phyloP scores from a whole-genome alignment of 2,888 invertebrate species.

The Suillia variegata region DNA sequence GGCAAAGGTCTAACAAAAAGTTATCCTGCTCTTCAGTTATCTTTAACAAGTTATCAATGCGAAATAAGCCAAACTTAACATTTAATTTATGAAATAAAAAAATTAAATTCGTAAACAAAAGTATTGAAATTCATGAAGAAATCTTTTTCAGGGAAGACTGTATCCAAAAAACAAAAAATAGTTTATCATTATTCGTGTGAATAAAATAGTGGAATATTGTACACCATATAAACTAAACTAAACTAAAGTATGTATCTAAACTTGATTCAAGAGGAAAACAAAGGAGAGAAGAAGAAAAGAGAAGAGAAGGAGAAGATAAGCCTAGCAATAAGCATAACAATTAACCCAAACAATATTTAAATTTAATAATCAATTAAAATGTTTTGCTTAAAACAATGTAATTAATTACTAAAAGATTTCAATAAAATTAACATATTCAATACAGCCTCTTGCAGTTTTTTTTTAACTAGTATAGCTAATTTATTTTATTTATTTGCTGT shows the following conservation, averaged over 20 bases:
- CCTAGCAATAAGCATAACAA: no score
- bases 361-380: not conserved
- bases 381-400: slow-evolving; percentile 3
- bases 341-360: not conserved
- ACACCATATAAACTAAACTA: not conserved
- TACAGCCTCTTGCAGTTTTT: no score
- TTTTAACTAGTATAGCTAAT: no score
- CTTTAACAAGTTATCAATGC: no score
- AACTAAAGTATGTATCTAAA: not conserved
- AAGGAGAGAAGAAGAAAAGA: not conserved
- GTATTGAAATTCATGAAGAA: no score
- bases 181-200: not conserved
- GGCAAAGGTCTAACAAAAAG: no score
- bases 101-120: no score
- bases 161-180: not conserved
- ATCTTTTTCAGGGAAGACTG: slow-evolving; percentile 2
- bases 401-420: slow-evolving; percentile 1
- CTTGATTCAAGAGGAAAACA: not conserved
- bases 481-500: no score
- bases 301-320: no score
- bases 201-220: not conserved
- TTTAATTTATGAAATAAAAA: no score
- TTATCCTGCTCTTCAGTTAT: no score
- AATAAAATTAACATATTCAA: not conserved
- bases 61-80: not conserved